phyloP scores from a whole-genome alignment of 2,888 invertebrate genomes.

The Liodrosophila aerea region DNA sequence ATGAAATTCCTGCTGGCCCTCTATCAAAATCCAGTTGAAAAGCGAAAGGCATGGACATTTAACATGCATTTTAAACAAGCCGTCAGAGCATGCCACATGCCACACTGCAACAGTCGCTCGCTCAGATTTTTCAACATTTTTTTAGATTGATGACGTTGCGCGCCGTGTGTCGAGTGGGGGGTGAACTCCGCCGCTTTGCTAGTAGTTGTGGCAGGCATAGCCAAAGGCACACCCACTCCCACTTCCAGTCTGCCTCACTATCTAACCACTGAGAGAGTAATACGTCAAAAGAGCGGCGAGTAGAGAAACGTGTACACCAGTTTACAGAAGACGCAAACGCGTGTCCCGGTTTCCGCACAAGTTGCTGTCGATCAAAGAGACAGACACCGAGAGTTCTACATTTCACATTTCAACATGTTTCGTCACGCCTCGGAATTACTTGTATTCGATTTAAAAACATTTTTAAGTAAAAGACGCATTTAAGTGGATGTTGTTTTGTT shows the following conservation, averaged over 20 bases:
- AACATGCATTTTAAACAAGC: conserved; percentile 63
- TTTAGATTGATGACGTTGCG: conserved; percentile 61
- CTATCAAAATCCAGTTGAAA: conserved; percentile 66
- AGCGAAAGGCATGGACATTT: conserved; percentile 62
- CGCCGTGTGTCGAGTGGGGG: conserved; percentile 33
- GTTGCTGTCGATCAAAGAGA: conserved; percentile 69
- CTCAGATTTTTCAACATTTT: conserved; percentile 58
- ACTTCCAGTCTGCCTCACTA: conserved; percentile 16
- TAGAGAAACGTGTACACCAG: conserved; percentile 53
- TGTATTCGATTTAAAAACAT: conserved; percentile 42
- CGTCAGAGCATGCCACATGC: conserved; percentile 7
- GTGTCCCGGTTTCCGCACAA: conserved; percentile 65
- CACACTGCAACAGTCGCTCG: conserved; percentile 21
- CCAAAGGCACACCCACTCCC: conserved; percentile 52
- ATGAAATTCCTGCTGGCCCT: conserved; percentile 51
- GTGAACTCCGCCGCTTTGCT: conserved; percentile 23
- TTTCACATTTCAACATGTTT: conserved; percentile 65
- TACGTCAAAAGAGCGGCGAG: conserved; percentile 72
- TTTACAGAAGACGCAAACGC: neutral
- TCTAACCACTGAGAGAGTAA: conserved; percentile 35
- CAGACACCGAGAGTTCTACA: conserved; percentile 30
- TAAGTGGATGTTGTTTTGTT: conserved; percentile 26
- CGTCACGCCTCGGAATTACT: conserved; percentile 67
- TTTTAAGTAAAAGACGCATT: conserved; percentile 42
- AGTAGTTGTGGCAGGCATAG: conserved; percentile 60